Evolutionary conservation across 2,797 vertebrate genomes (phyloP).

Genomic region (Manis javanica): DNA sequence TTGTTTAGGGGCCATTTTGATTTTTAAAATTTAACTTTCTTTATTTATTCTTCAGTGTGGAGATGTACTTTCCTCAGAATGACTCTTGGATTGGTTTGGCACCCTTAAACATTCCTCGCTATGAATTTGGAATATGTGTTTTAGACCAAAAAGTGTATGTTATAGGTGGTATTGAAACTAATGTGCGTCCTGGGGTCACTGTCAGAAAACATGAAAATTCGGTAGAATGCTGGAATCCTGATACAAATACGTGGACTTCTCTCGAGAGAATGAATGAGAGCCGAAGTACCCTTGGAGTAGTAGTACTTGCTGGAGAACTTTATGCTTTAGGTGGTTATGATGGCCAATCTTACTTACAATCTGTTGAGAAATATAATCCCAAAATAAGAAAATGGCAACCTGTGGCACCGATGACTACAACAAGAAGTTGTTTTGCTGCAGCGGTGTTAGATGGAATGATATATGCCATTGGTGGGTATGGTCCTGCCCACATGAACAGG

Average conservation of each 20-base stretch:
- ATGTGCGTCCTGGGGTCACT: constrained; percentile 95
- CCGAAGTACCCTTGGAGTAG: constrained; percentile 96
- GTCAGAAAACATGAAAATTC: constrained; percentile 97
- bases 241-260: constrained; percentile 96
- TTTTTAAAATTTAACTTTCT: constrained; percentile 51
- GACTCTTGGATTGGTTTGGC: constrained; percentile 99
- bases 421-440: constrained; percentile 96
- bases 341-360: constrained; percentile 96
- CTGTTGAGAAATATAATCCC: constrained; percentile 97
- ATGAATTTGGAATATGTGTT: constrained; percentile 96
- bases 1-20: constrained; percentile 38
- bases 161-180: constrained; percentile 97
- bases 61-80: constrained; percentile 99
- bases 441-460: constrained; percentile 98
- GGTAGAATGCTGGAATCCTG: constrained; percentile 98
- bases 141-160: constrained; percentile 98
- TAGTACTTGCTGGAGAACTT: constrained; percentile 95
- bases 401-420: constrained; percentile 97
- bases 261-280: constrained; percentile 96
- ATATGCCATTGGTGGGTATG: constrained; percentile 98
- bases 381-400: constrained; percentile 97
- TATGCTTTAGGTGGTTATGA: constrained; percentile 98
- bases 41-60: constrained; percentile 89
- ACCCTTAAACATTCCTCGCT: constrained; percentile 95
- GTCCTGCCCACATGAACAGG: constrained; percentile 99